These are phyloP conservation scores for Archips crataeganus DNA, from an alignment of 2,888 invertebrate species.

Conservation along the genomic window DNA sequence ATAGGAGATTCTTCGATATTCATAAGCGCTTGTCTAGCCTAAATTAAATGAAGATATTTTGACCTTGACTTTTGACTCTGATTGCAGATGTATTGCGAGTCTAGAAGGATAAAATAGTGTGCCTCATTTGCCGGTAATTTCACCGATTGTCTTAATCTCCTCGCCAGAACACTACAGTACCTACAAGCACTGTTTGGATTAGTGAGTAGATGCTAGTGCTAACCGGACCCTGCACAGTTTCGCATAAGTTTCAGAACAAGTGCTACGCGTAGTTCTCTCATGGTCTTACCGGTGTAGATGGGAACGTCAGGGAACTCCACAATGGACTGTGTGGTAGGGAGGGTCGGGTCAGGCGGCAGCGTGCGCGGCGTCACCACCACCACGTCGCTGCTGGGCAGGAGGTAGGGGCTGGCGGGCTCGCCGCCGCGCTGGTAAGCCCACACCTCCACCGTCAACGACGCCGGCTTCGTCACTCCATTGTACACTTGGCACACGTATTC, in stretches of 20 bases:
- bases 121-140: too few species aligned
- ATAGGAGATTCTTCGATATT: too few species aligned
- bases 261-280: conserved; percentile 32
- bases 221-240: too few species aligned
- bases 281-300: conserved; percentile 71
- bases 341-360: conserved; percentile 43
- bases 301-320: conserved; percentile 53
- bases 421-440: conserved; percentile 90
- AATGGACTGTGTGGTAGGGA: conserved; percentile 47
- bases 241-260: conserved; percentile 1
- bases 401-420: conserved; percentile 54
- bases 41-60: too few species aligned
- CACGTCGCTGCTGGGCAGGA: conserved; percentile 51
- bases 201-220: too few species aligned
- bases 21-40: too few species aligned
- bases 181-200: too few species aligned
- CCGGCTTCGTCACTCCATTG: conserved; percentile 92
- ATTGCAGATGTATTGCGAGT: too few species aligned
- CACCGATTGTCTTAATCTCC: too few species aligned
- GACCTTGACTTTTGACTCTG: too few species aligned
- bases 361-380: conserved; percentile 48
- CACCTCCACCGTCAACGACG: conserved; percentile 91
- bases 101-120: too few species aligned
- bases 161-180: too few species aligned
- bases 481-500: conserved; percentile 96